phyloP scores from a whole-genome alignment of 2,888 invertebrate species.

The Microplitis deprimator region DNA sequence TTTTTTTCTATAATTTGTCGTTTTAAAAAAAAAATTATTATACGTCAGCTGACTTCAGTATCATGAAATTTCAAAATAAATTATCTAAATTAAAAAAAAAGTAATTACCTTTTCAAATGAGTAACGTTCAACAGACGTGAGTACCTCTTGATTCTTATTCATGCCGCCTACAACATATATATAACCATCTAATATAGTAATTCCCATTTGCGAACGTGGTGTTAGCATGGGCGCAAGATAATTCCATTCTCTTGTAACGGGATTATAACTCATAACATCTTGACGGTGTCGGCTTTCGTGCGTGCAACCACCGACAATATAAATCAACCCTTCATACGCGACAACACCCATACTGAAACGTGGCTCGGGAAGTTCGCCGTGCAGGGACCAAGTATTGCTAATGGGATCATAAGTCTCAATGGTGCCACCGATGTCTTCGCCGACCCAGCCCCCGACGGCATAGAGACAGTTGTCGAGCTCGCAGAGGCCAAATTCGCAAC shows the following conservation, averaged over 20 bases:
- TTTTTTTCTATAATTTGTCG: too few relatives aligned
- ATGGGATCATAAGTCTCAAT: conserved; percentile 91
- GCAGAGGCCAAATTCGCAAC: conserved; percentile 92
- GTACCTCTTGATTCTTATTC: conserved; percentile 84
- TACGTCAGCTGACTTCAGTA: background rate
- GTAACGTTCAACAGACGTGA: conserved; percentile 87
- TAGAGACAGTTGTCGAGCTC: conserved; percentile 86
- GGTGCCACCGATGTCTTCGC: conserved; percentile 89
- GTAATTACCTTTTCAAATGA: conserved; percentile 81
- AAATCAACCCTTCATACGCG: conserved; percentile 86
- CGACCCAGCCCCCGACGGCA: conserved; percentile 95
- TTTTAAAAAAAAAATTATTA: too few relatives aligned
- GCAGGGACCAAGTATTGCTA: conserved; percentile 82
- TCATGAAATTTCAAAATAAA: background rate
- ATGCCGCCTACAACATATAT: conserved; percentile 93
- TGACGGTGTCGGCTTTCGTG: conserved; percentile 84
- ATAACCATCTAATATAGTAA: conserved; percentile 86
- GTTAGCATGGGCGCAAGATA: conserved; percentile 84
- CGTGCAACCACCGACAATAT: conserved; percentile 92
- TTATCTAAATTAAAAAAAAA: background rate
- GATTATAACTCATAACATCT: conserved; percentile 86
- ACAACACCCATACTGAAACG: conserved; percentile 94
- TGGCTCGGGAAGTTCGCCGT: conserved; percentile 86
- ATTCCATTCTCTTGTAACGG: conserved; percentile 86
- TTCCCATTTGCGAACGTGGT: conserved; percentile 90